Evolutionary conservation across 2,113 vertebrate species (phyloP), one percentile per base, ranked within the genome.

Genomic region (Redunca redunca): DNA sequence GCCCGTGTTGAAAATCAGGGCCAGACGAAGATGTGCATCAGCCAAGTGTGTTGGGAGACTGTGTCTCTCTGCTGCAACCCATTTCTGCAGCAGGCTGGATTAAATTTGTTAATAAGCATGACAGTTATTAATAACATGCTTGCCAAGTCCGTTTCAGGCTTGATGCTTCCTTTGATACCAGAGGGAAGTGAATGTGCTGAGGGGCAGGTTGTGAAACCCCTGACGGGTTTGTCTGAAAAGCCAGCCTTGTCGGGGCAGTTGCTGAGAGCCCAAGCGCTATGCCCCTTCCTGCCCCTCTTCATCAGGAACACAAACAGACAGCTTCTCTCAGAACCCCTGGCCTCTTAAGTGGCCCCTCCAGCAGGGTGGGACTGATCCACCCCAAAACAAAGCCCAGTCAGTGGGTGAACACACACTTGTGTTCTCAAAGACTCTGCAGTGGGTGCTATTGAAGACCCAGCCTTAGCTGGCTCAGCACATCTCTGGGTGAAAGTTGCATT

Each of bases 51-150:
- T 96, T 81, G 0, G 86, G 85, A 98, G 78, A 80, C 88, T 6
- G 88, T 74, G 88, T 83, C 96, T 43, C 82, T 8, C 74, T 85
- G 95, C 93, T 87, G 88, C 86, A 77, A 57, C 90, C 96, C 93
- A 48, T 91, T 97, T 91, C 95, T 97, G 94, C 96, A 98, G 94
- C 97, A 96, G 93, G 91, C 94, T 0, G 55, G 96, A 95, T 96
- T 98, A 94, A 62, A 91, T 89, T 78, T 96, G 95, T 88, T 98
- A 97, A 97, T 97, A 91, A 94, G 97, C 97, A 89, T 98, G 98
- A 77, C 96, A 86, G 89, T 94, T 89, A 95, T 97, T 97, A 97
- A 97, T 94, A 85, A 87, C 95, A 89, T 90, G 89, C 95, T 98
- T 90, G 91, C 98, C 96, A 97, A 96, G 95, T 84, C 93, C 25